Percentiles rank a stretch among this genome's conserved stretches.
These are phyloP conservation scores for Furcula furcula DNA, from an alignment of 2,888 invertebrate genomes.

Conservation along the genomic window DNA sequence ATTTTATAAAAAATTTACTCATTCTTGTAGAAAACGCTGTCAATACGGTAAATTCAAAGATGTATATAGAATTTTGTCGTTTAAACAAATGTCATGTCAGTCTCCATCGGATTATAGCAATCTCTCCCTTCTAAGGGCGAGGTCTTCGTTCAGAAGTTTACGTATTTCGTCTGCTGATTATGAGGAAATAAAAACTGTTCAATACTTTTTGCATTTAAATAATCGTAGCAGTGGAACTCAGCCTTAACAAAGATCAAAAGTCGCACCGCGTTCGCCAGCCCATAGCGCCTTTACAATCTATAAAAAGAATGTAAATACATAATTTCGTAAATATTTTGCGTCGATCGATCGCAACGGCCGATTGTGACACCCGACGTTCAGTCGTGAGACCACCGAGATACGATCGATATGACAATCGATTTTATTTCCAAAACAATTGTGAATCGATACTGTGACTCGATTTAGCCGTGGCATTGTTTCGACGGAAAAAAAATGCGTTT, in stretches of 20 bases:
- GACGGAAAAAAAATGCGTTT: conserved; percentile 22
- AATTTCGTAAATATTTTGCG: conserved; percentile 73
- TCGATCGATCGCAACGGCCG: conserved; percentile 42
- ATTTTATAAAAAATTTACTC: too few relatives aligned
- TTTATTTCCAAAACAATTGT: conserved; percentile 52
- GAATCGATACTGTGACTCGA: conserved; percentile 34
- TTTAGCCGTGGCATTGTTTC: conserved; percentile 34
- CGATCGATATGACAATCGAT: conserved; percentile 49
- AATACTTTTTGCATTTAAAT: too few relatives aligned
- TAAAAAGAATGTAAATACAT: too few relatives aligned
- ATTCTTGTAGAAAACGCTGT: too few relatives aligned
- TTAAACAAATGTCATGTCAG: too few relatives aligned
- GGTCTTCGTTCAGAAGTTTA: too few relatives aligned
- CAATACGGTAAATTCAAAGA: too few relatives aligned
- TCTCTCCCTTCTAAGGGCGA: too few relatives aligned
- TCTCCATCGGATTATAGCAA: too few relatives aligned
- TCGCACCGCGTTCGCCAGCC: conserved; percentile 39
- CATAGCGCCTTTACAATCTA: conserved; percentile 40
- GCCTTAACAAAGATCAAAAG: conserved; percentile 58
- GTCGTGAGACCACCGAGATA: conserved; percentile 56
- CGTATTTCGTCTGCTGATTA: too few relatives aligned
- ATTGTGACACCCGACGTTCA: conserved; percentile 22
- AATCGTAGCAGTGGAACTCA: conserved; percentile 29
- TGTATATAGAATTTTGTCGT: too few relatives aligned
- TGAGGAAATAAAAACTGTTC: too few relatives aligned